Base-by-base conservation (phyloP, 64 coral and sea anemone species). In the Hydrozoanthus tunicans region DNA sequence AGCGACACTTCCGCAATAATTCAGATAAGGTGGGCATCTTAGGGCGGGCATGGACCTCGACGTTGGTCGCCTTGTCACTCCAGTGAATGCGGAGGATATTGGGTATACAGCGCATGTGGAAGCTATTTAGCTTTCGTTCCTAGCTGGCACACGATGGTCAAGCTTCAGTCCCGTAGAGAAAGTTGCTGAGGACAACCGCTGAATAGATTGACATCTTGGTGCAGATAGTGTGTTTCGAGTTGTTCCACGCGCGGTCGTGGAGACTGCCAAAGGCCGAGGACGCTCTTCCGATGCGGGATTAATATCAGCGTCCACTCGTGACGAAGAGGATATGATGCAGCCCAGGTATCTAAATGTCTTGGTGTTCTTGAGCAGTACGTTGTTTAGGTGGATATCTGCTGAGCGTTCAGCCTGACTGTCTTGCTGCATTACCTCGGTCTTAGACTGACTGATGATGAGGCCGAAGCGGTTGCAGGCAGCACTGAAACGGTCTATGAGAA, bases 71-170 rank as follows among this genome's bases (percentile, higher is more conserved):
- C 32, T 43, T 78, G 76, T 78, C 76, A 15, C 76, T 78, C 53
- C 76, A 78, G 53, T 78, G 76, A 78, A 78, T 78, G 53, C 76
- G 76, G 52, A 78, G 76, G 12, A 78, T 78, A 5, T 78, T 58
- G 76, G 53, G 53, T 78, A 78, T 78, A 78, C 76, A 78, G 52
- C 76, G 76, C 76, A 78, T 78, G 76, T 78, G 76, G 76, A 78
- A 78, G 55, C 76, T 78, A 78, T 78, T 78, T 78, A 78, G 76
- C 53, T 78, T 57, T 78, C 53, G 55, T 78, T 78, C 32, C 32
- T 43, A 2, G 32, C 32, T 43, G 32, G 32, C 32, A 43, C 0
- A 43, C 32, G 32, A 1, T 78, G 76, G 76, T 4, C 53, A 78
- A 17, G 76, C 76, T 78, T 78, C 53, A 20, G 76, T 78, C 76